Base-by-base conservation (phyloP, 2,797 vertebrate genomes). In the Ficedula albicollis region DNA sequence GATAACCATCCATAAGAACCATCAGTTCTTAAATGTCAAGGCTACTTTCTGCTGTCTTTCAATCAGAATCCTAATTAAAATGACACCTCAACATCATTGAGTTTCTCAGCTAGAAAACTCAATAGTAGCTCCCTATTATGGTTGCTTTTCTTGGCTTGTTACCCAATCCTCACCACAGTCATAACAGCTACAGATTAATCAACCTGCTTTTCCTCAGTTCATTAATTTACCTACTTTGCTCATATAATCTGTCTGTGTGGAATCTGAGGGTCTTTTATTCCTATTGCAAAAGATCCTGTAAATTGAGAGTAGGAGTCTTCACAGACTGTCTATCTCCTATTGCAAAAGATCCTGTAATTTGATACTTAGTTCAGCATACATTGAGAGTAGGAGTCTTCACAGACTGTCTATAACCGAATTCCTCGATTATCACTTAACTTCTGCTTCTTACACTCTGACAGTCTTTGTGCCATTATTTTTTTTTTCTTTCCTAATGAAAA, bases 61-160 rank as follows among this genome's bases (percentile, higher is more conserved):
- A 68, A 7, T 58, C 34, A 66, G 30, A 91, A 63, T 52, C 39
- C 25, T 73, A 76, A 86, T 72, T 87, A 87, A 92, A 92, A 87
- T 49, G 84, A 59, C 23, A 85, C 48, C 21, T 72, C 54, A 59
- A 62, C n/a, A 38, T 69, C 0, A 0, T 20, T 32, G 30, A 20
- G 29, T 89, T 85, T 78, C 66, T 83, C 51, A 73, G 29, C 46
- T 84, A 84, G n/a, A 78, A 92, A 62, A 5, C n/a, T 62, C 90
- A 87, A 72, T 44, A 74, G 38, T 55, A 83, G 38, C 11, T 70
- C 51, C 60, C 18, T 90, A 58, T 43, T 74, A 78, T 11, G 11
- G 32, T 64, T 91, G 58, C 36, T 93, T 89, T 93, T 67, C n/a
- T 96, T 95, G 88, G 84, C 56, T 92, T 60, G 8, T 76, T 90